A percentile compares a stretch with the other conserved stretches of the same genome.
Evolutionary conservation across 2,797 vertebrate genomes (phyloP).

Genomic region (Thripadectes ignobilis): DNA sequence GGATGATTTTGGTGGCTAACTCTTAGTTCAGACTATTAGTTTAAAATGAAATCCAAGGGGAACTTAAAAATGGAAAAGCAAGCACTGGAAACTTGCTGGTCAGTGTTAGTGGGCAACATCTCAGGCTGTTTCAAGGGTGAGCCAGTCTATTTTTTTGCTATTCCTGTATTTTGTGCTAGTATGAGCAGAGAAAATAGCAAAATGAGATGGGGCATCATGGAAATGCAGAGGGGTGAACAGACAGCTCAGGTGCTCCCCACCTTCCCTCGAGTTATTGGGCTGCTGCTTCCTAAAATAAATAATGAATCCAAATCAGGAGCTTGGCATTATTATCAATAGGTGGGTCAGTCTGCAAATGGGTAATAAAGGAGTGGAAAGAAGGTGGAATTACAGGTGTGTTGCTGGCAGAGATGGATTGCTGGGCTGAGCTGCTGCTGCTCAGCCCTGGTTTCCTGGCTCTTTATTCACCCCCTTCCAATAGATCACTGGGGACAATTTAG

Average conservation of each 20-base stretch:
- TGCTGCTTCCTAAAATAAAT: neutral
- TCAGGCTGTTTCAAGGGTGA: neutral
- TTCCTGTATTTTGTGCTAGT: neutral
- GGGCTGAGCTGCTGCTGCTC: neutral
- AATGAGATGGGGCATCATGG: rapidly evolving
- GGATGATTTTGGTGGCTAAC: neutral
- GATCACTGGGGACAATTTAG: neutral
- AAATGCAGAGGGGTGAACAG: neutral
- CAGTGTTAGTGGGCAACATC: neutral
- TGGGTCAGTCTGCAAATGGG: neutral
- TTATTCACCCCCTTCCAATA: neutral
- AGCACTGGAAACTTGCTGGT: neutral
- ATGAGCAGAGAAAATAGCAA: neutral
- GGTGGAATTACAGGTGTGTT: neutral
- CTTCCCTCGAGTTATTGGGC: neutral
- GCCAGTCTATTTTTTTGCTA: rapidly evolving
- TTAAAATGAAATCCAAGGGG: neutral
- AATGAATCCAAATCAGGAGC: neutral
- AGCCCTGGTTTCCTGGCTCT: neutral
- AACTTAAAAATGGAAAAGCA: neutral
- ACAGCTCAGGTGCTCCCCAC: rapidly evolving
- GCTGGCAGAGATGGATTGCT: neutral
- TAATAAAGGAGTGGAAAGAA: neutral
- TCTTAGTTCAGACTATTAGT: neutral
- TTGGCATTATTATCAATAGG: neutral